Evolutionary conservation across 2,888 invertebrate genomes (phyloP), one percentile per base, ranked within the genome.

Genomic region (Trimorus sp.): DNA sequence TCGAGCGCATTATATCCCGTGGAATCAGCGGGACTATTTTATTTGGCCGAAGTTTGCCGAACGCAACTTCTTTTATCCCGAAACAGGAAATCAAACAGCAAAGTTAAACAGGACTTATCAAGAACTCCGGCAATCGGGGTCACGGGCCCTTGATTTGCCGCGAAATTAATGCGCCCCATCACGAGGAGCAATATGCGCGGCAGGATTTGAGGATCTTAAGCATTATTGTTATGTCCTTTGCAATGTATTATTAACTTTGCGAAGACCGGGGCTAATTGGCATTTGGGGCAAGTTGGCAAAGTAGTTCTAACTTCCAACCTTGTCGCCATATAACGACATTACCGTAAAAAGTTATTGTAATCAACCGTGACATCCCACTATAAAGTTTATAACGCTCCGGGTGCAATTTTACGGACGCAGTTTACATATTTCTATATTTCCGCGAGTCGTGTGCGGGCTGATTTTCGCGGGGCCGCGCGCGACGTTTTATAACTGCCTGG

Each of bases 161-260:
- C 49, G 40, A 73, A 79, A 69, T 74, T 62, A 79, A 69, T 70
- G 70, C 54, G 38, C 53, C 49, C 63, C 42, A 65, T 80, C 69
- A 59, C 36, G 56, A 68, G 69, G 59, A 37, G 42, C 63, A 53
- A 53, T 70, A 75, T 58, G 48, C 69, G 65, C 60, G 36, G 11
- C 48, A 63, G 48, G 70, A 70, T 75, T 70, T 65, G 70, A 75
- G 79, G 70, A 75, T 80, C 75, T 80, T 80, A 76, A 80, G 75
- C 71, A 76, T 80, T 80, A 80, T 76, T 80, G 71, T 80, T 75
- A 80, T 80, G 75, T 76, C 75, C 80, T 80, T 80, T 76, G 80
- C 71, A 48, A 75, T 75, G 80, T 76, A 76, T 80, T 80, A 80
- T 80, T 80, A 80, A 80, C 80, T 80, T 75, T 75, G 65, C 65